Conservation (phyloP, 1,140 invertebrate genomes). For the Platorchestia sp. region DNA sequence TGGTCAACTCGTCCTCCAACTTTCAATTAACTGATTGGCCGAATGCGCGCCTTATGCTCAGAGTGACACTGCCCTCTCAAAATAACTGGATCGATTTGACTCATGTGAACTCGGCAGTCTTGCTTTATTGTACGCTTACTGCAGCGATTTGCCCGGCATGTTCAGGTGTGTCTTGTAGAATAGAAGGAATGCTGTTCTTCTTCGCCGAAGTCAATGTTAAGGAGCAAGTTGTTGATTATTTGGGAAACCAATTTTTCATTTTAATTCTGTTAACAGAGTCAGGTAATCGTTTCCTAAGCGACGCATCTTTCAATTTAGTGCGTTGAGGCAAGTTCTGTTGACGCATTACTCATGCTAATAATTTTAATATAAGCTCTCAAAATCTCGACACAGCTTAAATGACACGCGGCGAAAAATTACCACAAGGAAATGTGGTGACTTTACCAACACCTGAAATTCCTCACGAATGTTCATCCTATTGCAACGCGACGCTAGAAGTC, state of each 20-base stretch:
- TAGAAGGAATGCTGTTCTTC: not conserved
- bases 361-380: too few species aligned
- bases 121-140: not conserved
- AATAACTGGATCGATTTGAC: not conserved
- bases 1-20: not conserved
- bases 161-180: not conserved
- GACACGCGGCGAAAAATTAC: not conserved
- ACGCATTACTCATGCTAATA: too few species aligned
- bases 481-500: not conserved
- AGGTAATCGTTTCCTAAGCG: not conserved
- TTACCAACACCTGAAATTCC: not conserved
- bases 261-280: not conserved
- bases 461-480: not conserved
- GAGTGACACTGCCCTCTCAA: not conserved
- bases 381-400: not conserved
- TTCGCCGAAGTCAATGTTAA: not conserved
- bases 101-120: not conserved
- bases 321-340: too few species aligned
- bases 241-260: not conserved
- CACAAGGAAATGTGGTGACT: not conserved
- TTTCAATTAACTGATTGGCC: conserved; percentile 8
- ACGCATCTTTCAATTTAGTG: too few species aligned
- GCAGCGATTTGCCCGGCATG: not conserved
- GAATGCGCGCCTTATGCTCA: not conserved
- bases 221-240: not conserved